These are phyloP conservation scores for Camarhynchus parvulus DNA, from an alignment of 2,113 vertebrate genomes.

Conservation along the genomic window DNA sequence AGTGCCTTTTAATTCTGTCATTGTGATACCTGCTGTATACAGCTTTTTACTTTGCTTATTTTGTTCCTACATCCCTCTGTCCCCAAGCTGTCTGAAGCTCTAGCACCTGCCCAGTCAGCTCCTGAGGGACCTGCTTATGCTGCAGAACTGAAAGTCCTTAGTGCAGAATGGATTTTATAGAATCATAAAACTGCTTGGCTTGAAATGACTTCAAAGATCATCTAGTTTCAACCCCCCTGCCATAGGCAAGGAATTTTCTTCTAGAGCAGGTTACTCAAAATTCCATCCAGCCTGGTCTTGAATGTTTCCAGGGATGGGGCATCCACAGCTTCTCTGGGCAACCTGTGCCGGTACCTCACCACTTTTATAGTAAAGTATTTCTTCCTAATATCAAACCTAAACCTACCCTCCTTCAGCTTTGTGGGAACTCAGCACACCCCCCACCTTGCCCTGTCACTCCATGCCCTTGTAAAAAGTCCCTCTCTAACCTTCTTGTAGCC, in stretches of 20 bases:
- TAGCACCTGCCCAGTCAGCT: not conserved
- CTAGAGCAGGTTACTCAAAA: not conserved
- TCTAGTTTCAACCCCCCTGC: not conserved
- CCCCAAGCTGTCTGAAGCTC: not conserved
- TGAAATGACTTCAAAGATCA: not conserved
- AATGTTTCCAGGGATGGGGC: not conserved
- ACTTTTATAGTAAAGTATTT: not conserved
- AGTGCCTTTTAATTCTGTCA: not conserved
- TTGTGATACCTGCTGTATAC: not conserved
- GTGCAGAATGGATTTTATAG: not conserved
- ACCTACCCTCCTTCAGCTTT: not conserved
- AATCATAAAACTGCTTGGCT: not conserved
- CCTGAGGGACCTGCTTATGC: not conserved
- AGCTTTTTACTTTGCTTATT: not conserved
- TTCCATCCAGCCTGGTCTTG: not conserved
- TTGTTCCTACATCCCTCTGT: not conserved
- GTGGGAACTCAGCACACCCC: not conserved
- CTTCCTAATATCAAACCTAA: not conserved
- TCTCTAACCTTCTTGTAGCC: not conserved
- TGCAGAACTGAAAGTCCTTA: not conserved
- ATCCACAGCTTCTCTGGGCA: not conserved
- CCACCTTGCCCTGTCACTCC: not conserved
- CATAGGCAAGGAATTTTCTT: not conserved
- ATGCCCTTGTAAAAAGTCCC: not conserved
- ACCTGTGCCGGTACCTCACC: not conserved